Base-by-base conservation (phyloP, 2,888 invertebrate species). In the Cheilosia pagana region DNA sequence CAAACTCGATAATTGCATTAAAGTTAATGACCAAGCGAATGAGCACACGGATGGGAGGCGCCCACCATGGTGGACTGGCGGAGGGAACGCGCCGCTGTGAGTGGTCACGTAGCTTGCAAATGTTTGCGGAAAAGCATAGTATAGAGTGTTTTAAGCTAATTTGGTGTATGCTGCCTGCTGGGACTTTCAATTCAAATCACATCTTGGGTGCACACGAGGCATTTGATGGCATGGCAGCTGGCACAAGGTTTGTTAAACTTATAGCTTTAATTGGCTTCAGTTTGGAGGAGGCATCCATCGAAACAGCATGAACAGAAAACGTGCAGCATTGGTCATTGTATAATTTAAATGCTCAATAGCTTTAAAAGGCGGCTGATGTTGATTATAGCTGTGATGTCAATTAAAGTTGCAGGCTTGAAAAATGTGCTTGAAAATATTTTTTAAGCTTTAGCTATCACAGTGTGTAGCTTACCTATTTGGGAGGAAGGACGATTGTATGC, bases 1-100 rank as follows among this genome's bases (percentile, higher is more conserved):
- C 71, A 72, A 76, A 81, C 71, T 67, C 71, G 81, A 76, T 81
- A 77, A 82, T 77, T 82, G 71, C 77, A 77, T 82, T 72, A 65
- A 82, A 82, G 77, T 72, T 72, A 76, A 81, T 70, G 75, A 75
- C 81, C 59, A 55, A 52, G 12, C 31, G 59, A 60, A 45, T n/a
- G 23, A 12, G 21, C 19, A 2, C 25, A 10, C 21, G 59, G 21
- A 2, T 25, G 50, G 59, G 14, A n/a, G n/a, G 43, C 1, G 1
- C 10, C 10, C 12, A 12, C 12, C 35, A 35, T 35, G 35, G 35
- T 41, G 35, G n/a, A 16, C 7, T 28, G 43, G 52, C 23, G 25
- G 23, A 62, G 43, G 25, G 50, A 16, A 60, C 50, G 14, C 8
- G 50, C 5, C 21, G 52, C 31, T 25, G 60, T 45, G 43, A 25